A percentile compares a stretch with the other conserved stretches of the same genome.
Evolutionary conservation across 2,888 invertebrate species (phyloP).

Genomic region (Coecobrya sp.): DNA sequence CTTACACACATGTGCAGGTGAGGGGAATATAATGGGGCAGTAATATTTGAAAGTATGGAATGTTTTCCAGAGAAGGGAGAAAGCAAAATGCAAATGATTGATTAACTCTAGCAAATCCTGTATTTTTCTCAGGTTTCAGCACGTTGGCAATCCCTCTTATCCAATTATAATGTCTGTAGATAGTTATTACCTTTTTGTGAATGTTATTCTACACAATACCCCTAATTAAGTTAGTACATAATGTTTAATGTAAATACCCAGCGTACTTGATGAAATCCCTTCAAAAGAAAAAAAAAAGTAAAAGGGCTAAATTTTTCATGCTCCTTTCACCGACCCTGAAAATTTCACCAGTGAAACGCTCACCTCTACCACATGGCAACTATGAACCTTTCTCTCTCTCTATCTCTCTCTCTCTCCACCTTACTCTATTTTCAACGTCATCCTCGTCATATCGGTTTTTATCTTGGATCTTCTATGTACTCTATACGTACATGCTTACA

Average conservation of each 20-base stretch:
- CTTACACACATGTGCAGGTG: slow-evolving; percentile 26
- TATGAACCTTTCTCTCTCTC: neutral
- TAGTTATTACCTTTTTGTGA: too few species aligned
- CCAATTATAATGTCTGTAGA: too few species aligned
- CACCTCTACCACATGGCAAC: slow-evolving; percentile 44
- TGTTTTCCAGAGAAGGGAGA: neutral
- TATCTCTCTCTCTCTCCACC: slow-evolving; percentile 34
- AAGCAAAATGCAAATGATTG: neutral
- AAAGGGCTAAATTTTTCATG: neutral
- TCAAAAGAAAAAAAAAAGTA: neutral
- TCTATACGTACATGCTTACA: neutral
- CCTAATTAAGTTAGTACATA: neutral
- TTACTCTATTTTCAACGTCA: slow-evolving; percentile 45
- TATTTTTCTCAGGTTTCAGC: too few species aligned
- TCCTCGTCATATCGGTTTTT: slow-evolving; percentile 51
- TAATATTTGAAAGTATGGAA: neutral
- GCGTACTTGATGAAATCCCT: neutral
- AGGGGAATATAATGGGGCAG: neutral
- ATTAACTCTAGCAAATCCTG: too few species aligned
- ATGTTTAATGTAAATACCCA: too few species aligned
- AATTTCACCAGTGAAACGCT: slow-evolving; percentile 7
- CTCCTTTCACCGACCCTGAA: neutral
- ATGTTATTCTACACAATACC: too few species aligned
- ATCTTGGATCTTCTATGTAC: slow-evolving; percentile 37
- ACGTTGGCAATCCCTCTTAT: too few species aligned